Base-by-base conservation (phyloP, 2,888 invertebrate genomes). In the Drosophila setosimentum region DNA sequence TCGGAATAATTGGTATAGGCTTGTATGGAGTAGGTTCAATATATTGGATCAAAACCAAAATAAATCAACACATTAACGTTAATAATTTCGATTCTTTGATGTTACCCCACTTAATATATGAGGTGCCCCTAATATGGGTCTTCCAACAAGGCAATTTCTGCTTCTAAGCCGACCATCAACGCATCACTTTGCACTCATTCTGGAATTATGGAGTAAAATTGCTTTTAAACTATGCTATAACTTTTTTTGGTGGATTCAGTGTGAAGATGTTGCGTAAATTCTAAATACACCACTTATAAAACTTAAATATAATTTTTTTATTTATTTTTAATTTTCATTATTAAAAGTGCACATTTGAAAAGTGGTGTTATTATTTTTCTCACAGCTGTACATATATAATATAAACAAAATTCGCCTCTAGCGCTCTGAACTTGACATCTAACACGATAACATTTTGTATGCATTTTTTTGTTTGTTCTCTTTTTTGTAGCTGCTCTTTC, bases 401-500 rank as follows among this genome's bases (percentile, higher is more conserved):
- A 67, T 68, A 76, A 48, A 84, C 82, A 87, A 85, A 80, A 57
- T 67, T 29, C 53, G 82, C 80, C 73, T 64, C 66, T 50, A 69
- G 80, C 76, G 69, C 60, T 82, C 64, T 68, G 71, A 79, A 80
- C 80, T 85, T 83, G 84, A 76, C 85, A 73, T 79, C 72, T 57
- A 74, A 80, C 62, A 40, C 51, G 45, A 69, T 68, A 71, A 62
- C 58, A 63, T 67, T 69, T 59, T 74, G 37, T 58, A 29, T 55
- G 37, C 37, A 29, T 27, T 55, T 24, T 54, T 33, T 16, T 35
- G 16, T 35, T 35, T 33, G 33, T 35, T 35, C 18, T 18, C 18
- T 35, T 24, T 64, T 68, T 78, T 61, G 71, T 92, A 96, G 96
- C 80, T 97, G 18, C 92, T 98, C 86, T 98, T 97, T 91, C 99